Evolutionary conservation across 2,888 invertebrate species (phyloP).

Genomic region (Noctua janthe): DNA sequence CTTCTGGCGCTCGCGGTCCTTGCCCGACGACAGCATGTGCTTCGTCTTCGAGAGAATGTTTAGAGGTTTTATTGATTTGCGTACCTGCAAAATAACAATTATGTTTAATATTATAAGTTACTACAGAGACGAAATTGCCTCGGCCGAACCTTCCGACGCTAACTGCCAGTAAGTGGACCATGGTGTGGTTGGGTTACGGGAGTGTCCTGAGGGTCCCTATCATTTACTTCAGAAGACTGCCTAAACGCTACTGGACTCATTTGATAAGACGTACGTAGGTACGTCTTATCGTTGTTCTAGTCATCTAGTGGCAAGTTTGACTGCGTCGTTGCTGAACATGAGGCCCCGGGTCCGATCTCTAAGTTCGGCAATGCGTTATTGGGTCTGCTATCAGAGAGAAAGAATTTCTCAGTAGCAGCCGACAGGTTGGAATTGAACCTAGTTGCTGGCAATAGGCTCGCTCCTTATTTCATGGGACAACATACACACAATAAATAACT

Average conservation of each 20-base stretch:
- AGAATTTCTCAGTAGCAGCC: neutral
- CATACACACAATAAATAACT: neutral
- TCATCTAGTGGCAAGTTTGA: neutral
- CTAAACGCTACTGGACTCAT: neutral
- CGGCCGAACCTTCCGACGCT: neutral
- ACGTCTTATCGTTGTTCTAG: neutral
- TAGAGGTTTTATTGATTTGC: constrained; percentile 82
- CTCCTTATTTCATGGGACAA: neutral
- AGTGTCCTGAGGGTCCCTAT: neutral
- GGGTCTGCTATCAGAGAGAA: neutral
- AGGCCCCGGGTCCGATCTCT: neutral
- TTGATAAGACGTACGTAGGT: neutral
- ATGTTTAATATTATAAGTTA: neutral
- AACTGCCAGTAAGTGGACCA: too few species aligned
- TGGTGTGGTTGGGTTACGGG: neutral
- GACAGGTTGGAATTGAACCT: neutral
- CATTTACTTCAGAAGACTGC: neutral
- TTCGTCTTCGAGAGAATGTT: constrained; percentile 83
- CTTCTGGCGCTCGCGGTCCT: constrained; percentile 71
- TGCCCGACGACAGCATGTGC: constrained; percentile 79
- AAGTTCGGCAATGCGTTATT: neutral
- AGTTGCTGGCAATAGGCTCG: neutral
- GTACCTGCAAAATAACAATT: constrained; percentile 73
- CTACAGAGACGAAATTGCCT: neutral
- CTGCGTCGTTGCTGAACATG: too few species aligned